phyloP scores from a whole-genome alignment of 2,113 vertebrate genomes.

The Merops nubicus region DNA sequence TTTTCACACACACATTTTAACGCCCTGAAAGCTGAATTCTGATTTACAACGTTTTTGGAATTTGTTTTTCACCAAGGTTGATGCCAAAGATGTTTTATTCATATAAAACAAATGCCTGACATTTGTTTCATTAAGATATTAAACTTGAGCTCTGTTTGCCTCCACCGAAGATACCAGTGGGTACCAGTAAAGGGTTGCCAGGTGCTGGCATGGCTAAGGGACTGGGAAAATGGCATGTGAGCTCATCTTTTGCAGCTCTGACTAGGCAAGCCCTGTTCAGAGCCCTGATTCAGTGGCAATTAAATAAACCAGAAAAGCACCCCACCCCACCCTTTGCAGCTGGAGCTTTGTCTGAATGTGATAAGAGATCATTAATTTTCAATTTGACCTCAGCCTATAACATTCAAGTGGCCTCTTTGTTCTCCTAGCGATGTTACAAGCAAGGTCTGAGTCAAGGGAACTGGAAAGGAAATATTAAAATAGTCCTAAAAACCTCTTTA shows the following conservation, averaged over 20 bases:
- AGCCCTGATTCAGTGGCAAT: slow-evolving; percentile 47
- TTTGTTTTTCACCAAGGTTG: slow-evolving; percentile 46
- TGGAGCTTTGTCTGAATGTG: slow-evolving; percentile 67
- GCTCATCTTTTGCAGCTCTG: slow-evolving; percentile 61
- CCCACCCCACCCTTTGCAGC: slow-evolving; percentile 59
- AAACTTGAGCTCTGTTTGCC: slow-evolving; percentile 27
- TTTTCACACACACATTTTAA: slow-evolving; percentile 50
- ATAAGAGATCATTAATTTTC: slow-evolving; percentile 73
- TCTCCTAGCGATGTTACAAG: slow-evolving; percentile 41
- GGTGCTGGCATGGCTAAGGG: background rate
- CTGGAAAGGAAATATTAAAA: slow-evolving; percentile 67
- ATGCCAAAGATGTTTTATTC: slow-evolving; percentile 64
- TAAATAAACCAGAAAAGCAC: slow-evolving; percentile 66
- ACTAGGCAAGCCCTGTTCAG: background rate
- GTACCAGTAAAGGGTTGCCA: background rate
- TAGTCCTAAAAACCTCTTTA: slow-evolving; percentile 40
- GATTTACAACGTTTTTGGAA: slow-evolving; percentile 61
- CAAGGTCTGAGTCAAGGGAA: slow-evolving; percentile 63
- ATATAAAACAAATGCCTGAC: slow-evolving; percentile 62
- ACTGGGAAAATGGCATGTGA: background rate
- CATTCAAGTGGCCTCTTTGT: slow-evolving; percentile 65
- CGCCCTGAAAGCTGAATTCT: slow-evolving; percentile 42
- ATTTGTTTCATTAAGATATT: slow-evolving; percentile 69
- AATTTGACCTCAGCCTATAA: slow-evolving; percentile 69
- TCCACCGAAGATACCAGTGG: background rate